phyloP scores from a whole-genome alignment of 30 jellyfish, hydroid and myxozoan species.

The Pseudorhiza aurosa region DNA sequence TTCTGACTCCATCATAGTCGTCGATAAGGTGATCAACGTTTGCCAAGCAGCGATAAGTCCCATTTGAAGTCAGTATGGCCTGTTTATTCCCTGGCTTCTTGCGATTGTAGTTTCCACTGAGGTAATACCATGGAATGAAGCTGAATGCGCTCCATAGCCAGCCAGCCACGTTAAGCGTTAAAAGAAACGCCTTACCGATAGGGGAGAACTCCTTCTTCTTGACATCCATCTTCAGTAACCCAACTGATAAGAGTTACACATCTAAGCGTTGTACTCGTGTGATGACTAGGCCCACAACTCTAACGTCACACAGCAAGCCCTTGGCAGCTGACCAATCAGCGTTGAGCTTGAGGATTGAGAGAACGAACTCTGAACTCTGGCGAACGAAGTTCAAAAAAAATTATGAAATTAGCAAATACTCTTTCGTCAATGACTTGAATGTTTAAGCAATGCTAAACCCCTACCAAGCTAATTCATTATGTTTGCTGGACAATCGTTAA shows the following conservation, averaged over 20 bases:
- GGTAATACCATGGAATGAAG: constrained; percentile 84
- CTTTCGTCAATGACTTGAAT: too few species aligned
- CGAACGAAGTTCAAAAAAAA: constrained; percentile 11
- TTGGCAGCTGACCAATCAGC: constrained; percentile 31
- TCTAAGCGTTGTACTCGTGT: neutral
- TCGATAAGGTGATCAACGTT: constrained; percentile 21
- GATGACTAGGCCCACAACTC: constrained; percentile 19
- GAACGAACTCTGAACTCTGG: constrained; percentile 26
- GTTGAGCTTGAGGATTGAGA: neutral
- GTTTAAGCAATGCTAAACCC: too few species aligned
- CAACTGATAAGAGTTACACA: neutral
- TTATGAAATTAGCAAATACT: neutral
- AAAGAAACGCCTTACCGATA: constrained; percentile 50
- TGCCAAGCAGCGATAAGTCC: constrained; percentile 75
- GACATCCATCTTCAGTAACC: constrained; percentile 35
- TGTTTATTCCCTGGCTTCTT: constrained; percentile 74
- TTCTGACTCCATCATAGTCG: constrained; percentile 72
- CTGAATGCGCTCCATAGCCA: constrained; percentile 97
- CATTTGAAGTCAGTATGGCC: constrained; percentile 61
- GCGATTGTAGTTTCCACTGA: constrained; percentile 77
- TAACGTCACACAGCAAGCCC: neutral
- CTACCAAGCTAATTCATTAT: too few species aligned
- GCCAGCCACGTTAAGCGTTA: constrained; percentile 86
- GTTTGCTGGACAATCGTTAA: too few species aligned
- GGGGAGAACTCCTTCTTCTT: constrained; percentile 58